Conservation (phyloP, 1,140 invertebrate species). For the Eriocheir sinensis region DNA sequence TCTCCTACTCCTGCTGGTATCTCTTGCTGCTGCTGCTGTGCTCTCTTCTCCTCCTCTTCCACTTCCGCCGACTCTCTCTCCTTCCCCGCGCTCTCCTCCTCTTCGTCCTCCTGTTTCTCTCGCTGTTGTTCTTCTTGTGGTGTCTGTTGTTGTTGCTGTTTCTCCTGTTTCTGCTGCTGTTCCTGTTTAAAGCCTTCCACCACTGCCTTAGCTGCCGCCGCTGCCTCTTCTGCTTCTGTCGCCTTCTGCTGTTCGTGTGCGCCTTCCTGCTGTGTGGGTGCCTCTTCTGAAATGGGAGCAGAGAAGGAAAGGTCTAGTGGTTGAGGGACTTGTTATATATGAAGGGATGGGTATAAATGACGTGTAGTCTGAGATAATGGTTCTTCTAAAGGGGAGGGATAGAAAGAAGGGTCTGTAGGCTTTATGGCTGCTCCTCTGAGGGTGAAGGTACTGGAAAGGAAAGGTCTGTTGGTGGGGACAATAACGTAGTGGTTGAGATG, state of each 20-base stretch:
- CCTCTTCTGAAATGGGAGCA: background rate
- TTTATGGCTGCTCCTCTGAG: too few relatives aligned
- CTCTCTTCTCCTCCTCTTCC: background rate
- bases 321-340: too few relatives aligned
- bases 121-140: background rate
- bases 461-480: too few relatives aligned
- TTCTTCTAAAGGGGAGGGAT: too few relatives aligned
- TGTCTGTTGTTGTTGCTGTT: background rate
- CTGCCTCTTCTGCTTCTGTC: background rate
- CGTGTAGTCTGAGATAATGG: too few relatives aligned
- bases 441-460: too few relatives aligned
- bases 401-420: too few relatives aligned
- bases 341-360: too few relatives aligned
- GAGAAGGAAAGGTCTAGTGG: background rate
- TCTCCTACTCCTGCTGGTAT: background rate
- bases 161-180: background rate
- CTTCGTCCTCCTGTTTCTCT: background rate
- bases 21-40: background rate
- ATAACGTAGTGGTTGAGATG: too few relatives aligned
- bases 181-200: background rate
- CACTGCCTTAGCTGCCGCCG: background rate
- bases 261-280: background rate
- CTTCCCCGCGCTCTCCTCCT: background rate
- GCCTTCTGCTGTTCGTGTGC: background rate
- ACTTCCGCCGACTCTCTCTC: background rate